Percentiles rank a stretch among this genome's conserved stretches.
phyloP scores from a whole-genome alignment of 2,113 vertebrate genomes.

The Orcinus orca region DNA sequence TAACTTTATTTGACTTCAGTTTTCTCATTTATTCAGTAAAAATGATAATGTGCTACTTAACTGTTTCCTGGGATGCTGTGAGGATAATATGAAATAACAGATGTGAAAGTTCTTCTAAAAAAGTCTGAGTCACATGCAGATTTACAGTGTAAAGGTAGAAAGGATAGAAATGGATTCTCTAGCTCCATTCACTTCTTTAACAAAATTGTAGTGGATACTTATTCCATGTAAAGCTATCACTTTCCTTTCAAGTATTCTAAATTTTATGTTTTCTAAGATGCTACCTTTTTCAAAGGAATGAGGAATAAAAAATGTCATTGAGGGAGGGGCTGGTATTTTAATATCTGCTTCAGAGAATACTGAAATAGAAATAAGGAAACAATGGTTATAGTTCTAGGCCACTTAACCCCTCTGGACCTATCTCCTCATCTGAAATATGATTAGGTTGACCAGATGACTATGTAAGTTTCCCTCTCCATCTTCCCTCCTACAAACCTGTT shows the following conservation, averaged over 20 bases:
- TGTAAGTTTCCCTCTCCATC: rapidly evolving
- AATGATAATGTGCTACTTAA: not conserved
- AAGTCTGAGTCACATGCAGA: not conserved
- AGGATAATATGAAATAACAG: not conserved
- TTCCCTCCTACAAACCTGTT: no score
- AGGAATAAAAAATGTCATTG: not conserved
- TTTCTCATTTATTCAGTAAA: not conserved
- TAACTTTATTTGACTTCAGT: not conserved
- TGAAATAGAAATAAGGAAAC: not conserved
- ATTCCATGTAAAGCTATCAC: not conserved
- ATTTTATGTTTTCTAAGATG: not conserved
- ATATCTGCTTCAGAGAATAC: not conserved
- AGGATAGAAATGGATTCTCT: not conserved
- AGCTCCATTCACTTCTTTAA: not conserved
- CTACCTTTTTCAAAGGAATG: not conserved
- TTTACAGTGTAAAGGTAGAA: not conserved
- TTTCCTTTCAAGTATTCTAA: not conserved
- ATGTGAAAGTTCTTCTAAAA: not conserved
- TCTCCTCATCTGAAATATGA: not conserved
- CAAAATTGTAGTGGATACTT: not conserved
- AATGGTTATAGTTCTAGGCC: not conserved
- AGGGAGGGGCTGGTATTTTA: not conserved
- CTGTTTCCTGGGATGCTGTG: not conserved
- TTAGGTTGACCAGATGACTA: not conserved
- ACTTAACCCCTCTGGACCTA: not conserved